Evolutionary conservation across 1,140 invertebrate species (phyloP), one percentile per base, ranked within the genome.

Genomic region (Meteorus sp.): DNA sequence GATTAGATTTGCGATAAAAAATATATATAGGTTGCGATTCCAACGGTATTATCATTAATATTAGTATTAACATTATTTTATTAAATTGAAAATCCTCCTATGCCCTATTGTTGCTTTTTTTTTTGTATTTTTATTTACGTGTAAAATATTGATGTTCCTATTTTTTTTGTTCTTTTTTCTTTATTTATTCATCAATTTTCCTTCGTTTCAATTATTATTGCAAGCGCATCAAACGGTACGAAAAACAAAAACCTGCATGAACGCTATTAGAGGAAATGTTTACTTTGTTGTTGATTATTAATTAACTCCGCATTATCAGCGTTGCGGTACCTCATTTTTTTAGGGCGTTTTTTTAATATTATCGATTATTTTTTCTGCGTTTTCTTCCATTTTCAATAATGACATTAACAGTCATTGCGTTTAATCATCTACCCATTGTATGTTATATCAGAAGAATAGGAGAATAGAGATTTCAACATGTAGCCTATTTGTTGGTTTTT

Each of bases 1-100:
- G 31, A 58, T 62, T 58, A 56, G 54, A 53, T 54, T 58, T 53
- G 51, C 56, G 56, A 62, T 62, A 62, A 62, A 62, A 62, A 62
- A 62, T 62, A 62, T 62, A 62, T 62, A 55, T 57, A 55, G 37
- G 43, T 62, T 58, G 50, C 60, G 47, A 58, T 62, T 52, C 39
- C 37, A 58, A n/a, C n/a, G 23, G 37, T 58, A 58, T 58, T 58
- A 58, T 37, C 51, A 58, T 39, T 37, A 25, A 33, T 48, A 27
- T 11, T 19, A 5, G 3, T 20, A 44, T 44, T 15, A 20, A 11
- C 39, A 53, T 53, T 53, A 53, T 53, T 41, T 47, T 56, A 57
- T 57, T 57, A 58, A 58, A 58, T 58, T 58, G 47, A 58, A 58
- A 58, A 58, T 58, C 47, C 56, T 58, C 56, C 56, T 58, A 56